Evolutionary conservation across 1,140 invertebrate genomes (phyloP), one percentile per base, ranked within the genome.

Genomic region (Diachasmimorpha longicaudata): DNA sequence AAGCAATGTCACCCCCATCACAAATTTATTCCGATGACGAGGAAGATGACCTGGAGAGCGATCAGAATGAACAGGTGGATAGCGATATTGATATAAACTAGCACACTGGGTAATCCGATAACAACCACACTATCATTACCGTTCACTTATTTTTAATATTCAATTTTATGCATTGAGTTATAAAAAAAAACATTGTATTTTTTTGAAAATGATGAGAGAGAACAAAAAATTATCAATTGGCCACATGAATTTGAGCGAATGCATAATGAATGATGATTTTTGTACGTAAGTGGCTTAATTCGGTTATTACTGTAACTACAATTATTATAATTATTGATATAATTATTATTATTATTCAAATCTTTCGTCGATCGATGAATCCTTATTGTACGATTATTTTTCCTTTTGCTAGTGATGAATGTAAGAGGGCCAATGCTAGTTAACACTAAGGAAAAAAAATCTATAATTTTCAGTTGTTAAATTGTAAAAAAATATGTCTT

Each of bases 81-180:
- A 89, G 88, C 83, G 88, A 89, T 79, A 83, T 89, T 76, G 88
- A 89, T 78, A 83, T 88, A 82, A 89, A 89, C 86, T 89, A 89
- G 87, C 87, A 78, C 69, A 23, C 67, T 21, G 23, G 58, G 72
- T 75, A 37, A 58, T 23, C 36, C 25, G 39, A 67, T 31, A 39
- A 36, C 19, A 31, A 70, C 19, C 44, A 66, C 42, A 36, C 23
- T 66, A 63, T 25, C 31, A 19, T 70, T 75, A 21, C 25, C 67
- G n/a, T 66, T 67, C 11, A 23, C 58, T 63, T 63, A 63, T 63
- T 74, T 69, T 37, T 36, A 63, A 6, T 52, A 75, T 58, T 70
- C 68, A 70, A 75, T 58, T 55, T 52, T 75, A 75, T 48, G 48
- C 70, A 72, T 67, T 48, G 44, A 48, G 39, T 48, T 25, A 70